These are phyloP conservation scores for Nycticryphes semicollaris DNA, from an alignment of 2,113 vertebrate species.

Conservation along the genomic window DNA sequence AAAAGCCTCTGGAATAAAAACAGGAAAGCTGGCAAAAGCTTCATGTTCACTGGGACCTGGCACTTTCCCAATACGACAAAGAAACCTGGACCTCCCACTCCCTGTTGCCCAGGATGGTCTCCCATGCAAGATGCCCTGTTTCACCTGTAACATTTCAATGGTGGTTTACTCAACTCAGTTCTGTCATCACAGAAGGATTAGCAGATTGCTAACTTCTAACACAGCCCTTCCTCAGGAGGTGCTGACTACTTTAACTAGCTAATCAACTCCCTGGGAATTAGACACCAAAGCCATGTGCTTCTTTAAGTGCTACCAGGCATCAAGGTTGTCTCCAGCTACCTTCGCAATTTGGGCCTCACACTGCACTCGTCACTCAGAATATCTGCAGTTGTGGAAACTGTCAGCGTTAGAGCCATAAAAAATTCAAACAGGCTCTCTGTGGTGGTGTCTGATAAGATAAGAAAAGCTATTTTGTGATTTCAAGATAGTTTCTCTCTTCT, in stretches of 20 bases:
- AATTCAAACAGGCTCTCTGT: background rate
- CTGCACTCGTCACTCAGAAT: background rate
- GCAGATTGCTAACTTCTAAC: background rate
- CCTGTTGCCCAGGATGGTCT: background rate
- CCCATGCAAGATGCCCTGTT: background rate
- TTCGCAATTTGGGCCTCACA: background rate
- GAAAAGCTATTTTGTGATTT: conserved; percentile 45
- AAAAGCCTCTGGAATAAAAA: background rate
- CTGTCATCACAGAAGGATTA: background rate
- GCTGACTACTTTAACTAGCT: background rate
- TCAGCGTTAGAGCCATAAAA: accelerated
- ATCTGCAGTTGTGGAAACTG: conserved; percentile 2
- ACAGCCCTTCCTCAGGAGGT: background rate
- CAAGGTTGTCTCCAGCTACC: background rate
- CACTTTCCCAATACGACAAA: background rate
- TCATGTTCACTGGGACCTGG: background rate
- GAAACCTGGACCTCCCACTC: background rate
- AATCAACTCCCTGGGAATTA: background rate
- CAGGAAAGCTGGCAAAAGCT: background rate
- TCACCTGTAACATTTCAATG: background rate
- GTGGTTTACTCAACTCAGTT: background rate
- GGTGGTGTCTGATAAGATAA: conserved; percentile 46
- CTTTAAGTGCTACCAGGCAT: background rate
- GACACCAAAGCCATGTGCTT: background rate
- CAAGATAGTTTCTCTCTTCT: conserved; percentile 10